Base-by-base conservation (phyloP, 2,113 vertebrate genomes). In the Microtus oregoni region DNA sequence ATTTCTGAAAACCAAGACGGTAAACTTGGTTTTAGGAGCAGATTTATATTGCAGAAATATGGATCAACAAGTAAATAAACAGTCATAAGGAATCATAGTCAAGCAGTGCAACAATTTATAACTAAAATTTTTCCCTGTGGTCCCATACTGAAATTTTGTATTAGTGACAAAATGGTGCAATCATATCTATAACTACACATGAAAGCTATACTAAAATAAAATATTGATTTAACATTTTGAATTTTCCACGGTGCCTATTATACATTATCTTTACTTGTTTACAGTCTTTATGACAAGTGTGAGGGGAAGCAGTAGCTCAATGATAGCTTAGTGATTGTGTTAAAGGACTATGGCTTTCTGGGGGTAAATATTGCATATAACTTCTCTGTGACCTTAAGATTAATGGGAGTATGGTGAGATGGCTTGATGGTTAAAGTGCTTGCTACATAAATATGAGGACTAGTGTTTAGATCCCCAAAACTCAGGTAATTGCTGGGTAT, bases 181-280 rank as follows among this genome's bases (percentile, higher is more conserved):
- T 90, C 41, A 83, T 47, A 96, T 77, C 61, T 50, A 72, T 15
- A 91, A 94, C 11, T 55, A 13, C 67, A 55, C 7, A 75, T 58
- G 22, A 22, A 85, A 83, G 89, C 83, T 70, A 77, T 79, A 50
- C 89, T 65, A 70, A 94, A 91, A 82, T 96, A 86, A 3, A 50
- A 86, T 65, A 68, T 89, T 97, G 89, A 85, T 81, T 47, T 76
- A 83, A 87, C 13, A 41, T 85, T 94, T 89, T 86, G 38, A 94
- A 85, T 38, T 88, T 86, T n/a, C 14, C 61, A 76, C 26, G 5
- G 26, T 65, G 24, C 8, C 72, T 87, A 89, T 91, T 72, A 55
- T 82, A 68, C 1, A 35, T 55, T 75, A 76, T 89, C 35, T 90
- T 30, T 47, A 78, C 91, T 91, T 85, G 30, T 67, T 94, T 92